Evolutionary conservation across 1,140 invertebrate species (phyloP), one percentile per base, ranked within the genome.

Genomic region (Cecropterus lyciades): DNA sequence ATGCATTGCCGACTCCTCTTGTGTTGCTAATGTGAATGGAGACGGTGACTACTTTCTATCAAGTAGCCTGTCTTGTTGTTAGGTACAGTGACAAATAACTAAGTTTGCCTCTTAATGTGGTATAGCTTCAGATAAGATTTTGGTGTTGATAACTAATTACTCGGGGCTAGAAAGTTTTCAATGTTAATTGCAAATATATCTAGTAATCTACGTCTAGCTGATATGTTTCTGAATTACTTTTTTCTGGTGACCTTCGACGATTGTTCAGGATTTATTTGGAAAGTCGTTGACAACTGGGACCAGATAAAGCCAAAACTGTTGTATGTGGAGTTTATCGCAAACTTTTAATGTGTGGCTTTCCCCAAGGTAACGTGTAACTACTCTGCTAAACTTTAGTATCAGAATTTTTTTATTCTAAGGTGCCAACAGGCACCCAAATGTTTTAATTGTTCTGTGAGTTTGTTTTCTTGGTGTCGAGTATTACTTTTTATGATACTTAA

Each of bases 241-340:
- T 8, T 24, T 24, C 20, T 33, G 30, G 30, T 37, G 51, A 53
- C 51, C 30, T 53, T 16, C 14, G 51, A 37, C 33, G 14, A 53
- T 33, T 40, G 27, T 53, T 53, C 30, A 53, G 30, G 16, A 53
- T 40, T 53, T 16, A 37, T 53, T 40, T 53, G 51, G 15, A 37
- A 53, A 53, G 30, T 53, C 51, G 11, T 30, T 33, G 51, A 53
- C 49, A 30, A 16, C 27, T 13, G 30, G 24, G 30, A 17, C 27
- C 30, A 53, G 51, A 53, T 52, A 52, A 30, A 52, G 49, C 6
- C 49, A 10, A 52, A 52, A 52, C 13, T 52, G 27, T 52, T 52
- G 20, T 30, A 9, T 52, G 49, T 16, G 5, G 27, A 33, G 27
- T 52, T 52, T 52, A 52, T 52, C 49, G 49, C 27, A 13, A 33